Base-by-base conservation (phyloP, 2,888 invertebrate species). In the Cephus pulcher region DNA sequence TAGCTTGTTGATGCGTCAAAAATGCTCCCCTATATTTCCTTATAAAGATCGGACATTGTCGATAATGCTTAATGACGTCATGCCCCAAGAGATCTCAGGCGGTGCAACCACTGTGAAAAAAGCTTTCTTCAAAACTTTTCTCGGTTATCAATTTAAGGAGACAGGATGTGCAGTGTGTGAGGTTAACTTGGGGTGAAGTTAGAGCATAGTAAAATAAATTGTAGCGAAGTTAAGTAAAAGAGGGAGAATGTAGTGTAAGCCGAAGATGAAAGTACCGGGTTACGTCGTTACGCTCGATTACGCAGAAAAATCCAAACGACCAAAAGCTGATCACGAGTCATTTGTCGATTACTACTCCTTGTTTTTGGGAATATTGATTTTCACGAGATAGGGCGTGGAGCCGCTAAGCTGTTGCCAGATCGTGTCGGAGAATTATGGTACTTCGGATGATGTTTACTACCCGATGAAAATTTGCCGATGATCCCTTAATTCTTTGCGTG, bases 251-350 rank as follows among this genome's bases (percentile, higher is more conserved):
- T 76, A 76, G 12, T 32, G 32, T 33, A 32, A 71, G 32, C 71
- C 32, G 4, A 56, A 56, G 56, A 9, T 56, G 12, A 71, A 12
- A n/a, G 12, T 9, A 71, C 23, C 71, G 71, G 32, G 71, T 32
- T 71, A 3, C 12, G 71, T 34, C 69, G 30, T 79, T 34, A 79
- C 80, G 76, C 76, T 80, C 80, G 78, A 80, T 80, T 80, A 81
- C 76, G 33, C 37, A 69, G 78, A 73, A 75, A 81, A 78, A 78
- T 79, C 74, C 78, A 73, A 23, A 40, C 34, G 73, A 15, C 32
- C 68, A 69, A 34, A 73, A 71, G 71, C 33, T 34, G 33, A 71
- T 34, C 32, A 34, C 32, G 71, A 71, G 71, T 33, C 71, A 71
- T 32, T 34, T 32, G 71, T 32, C 71, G 71, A 71, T 33, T 71